A percentile compares a stretch with the other conserved stretches of the same genome.
Evolutionary conservation across 1,140 invertebrate genomes (phyloP).

Genomic region (Nilaparvata lugens): DNA sequence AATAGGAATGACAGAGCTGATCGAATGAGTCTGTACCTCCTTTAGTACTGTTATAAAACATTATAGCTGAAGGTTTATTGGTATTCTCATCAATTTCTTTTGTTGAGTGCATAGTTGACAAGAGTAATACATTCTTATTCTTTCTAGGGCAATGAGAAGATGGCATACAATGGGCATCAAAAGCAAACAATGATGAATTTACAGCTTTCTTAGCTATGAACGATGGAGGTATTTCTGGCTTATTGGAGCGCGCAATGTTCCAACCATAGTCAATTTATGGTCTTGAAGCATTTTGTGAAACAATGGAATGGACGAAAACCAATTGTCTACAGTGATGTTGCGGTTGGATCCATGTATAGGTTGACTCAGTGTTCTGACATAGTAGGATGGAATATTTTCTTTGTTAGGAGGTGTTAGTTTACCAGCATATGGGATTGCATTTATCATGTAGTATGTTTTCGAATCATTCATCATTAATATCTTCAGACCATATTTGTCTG

Average conservation of each 20-base stretch:
- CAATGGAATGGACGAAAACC: slow-evolving; percentile 33
- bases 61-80: slow-evolving; percentile 35
- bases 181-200: slow-evolving; percentile 25
- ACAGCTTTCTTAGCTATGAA: slow-evolving; percentile 12
- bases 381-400: slow-evolving; percentile 4
- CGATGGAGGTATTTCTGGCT: slow-evolving; percentile 18
- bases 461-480: slow-evolving; percentile 23
- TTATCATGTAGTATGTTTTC: slow-evolving; percentile 22
- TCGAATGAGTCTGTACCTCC: slow-evolving; percentile 38
- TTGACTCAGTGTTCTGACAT: slow-evolving; percentile 14
- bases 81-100: slow-evolving; percentile 16
- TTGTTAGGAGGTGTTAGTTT: slow-evolving; percentile 14
- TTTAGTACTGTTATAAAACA: slow-evolving; percentile 38
- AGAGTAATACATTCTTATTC: slow-evolving; percentile 25
- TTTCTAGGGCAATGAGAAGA: slow-evolving; percentile 33
- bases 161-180: slow-evolving; percentile 28
- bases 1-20: not conserved
- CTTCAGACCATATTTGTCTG: slow-evolving; percentile 28
- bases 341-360: slow-evolving; percentile 24
- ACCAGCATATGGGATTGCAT: slow-evolving; percentile 25
- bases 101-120: slow-evolving; percentile 26
- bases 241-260: slow-evolving; percentile 18
- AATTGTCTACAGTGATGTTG: slow-evolving; percentile 37
- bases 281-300: slow-evolving; percentile 26
- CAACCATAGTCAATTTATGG: slow-evolving; percentile 19